Evolutionary conservation across 2,888 invertebrate genomes (phyloP), one percentile per base, ranked within the genome.

Genomic region (Cephus runcator): DNA sequence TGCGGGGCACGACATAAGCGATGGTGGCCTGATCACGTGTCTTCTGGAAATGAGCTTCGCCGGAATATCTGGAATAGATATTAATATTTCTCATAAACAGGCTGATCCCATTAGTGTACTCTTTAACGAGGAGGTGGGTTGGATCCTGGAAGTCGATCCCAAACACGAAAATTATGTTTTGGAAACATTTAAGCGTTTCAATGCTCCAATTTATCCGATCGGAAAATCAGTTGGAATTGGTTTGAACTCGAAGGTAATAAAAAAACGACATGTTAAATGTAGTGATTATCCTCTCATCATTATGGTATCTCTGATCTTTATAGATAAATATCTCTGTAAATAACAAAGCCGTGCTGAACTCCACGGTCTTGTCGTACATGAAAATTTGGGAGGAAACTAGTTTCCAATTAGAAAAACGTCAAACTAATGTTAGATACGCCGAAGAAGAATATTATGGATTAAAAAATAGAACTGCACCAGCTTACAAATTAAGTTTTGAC

Each of bases 321-420:
- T 81, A 92, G 91, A 92, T 95, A 3, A 87, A 88, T 36, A 88
- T 97, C n/a, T 92, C 92, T 73, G 93, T 95, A 0, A 94, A 95
- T 81, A 94, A 93, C 12, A 88, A 92, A 73, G 87, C 92, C 76
- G 93, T 96, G 12, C 88, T 98, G 3, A 92, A 94, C 79, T 94
- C 94, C 4, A 92, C 93, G 23, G 93, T 98, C 77, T 92, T 94
- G 40, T 92, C 94, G 0, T 92, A 98, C 69, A 95, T 96, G 91
- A 94, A 95, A 87, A 94, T 96, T 89, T 99, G 99, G 99, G 99
- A 99, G 91, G 97, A 97, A 90, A 99, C 98, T 0, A 98, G 98
- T 92, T 98, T 96, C 90, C 95, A 95, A 83, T 91, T 99, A 76
- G 99, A 99, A 90, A 93, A 95, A 81, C 93, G 95, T 23, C 99